These are phyloP conservation scores for Amphimedon queenslandica DNA, from an alignment of 37 sponge, comb jelly and placozoan species.

Conservation along the genomic window DNA sequence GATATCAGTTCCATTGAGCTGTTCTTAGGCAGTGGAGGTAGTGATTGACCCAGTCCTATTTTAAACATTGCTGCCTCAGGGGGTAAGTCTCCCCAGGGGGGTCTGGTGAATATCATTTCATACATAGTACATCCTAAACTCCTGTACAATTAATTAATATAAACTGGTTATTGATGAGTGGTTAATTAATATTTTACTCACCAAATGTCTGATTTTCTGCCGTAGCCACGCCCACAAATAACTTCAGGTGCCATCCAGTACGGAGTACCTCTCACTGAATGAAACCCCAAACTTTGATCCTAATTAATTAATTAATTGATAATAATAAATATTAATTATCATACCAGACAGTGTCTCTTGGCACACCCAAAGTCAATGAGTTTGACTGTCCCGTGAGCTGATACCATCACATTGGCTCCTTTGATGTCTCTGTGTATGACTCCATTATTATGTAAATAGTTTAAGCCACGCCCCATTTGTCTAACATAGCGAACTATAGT, in stretches of 20 bases:
- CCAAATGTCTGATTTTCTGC: slow-evolving; percentile 89
- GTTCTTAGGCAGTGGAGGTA: slow-evolving; percentile 66
- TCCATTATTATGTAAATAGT: slow-evolving; percentile 76
- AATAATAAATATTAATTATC: neutral
- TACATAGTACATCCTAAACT: slow-evolving; percentile 84
- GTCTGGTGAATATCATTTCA: slow-evolving; percentile 82
- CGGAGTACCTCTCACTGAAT: slow-evolving; percentile 89
- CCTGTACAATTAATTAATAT: slow-evolving; percentile 23
- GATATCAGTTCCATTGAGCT: slow-evolving; percentile 34
- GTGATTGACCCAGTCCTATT: slow-evolving; percentile 70
- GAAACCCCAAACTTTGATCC: slow-evolving; percentile 38
- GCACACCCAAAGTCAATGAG: slow-evolving; percentile 97
- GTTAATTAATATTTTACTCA: slow-evolving; percentile 5
- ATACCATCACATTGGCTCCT: slow-evolving; percentile 90
- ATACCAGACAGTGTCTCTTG: slow-evolving; percentile 54
- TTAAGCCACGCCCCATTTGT: slow-evolving; percentile 70
- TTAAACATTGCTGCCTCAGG: slow-evolving; percentile 85
- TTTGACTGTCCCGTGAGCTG: slow-evolving; percentile 67
- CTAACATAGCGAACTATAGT: slow-evolving; percentile 59
- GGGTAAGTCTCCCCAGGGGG: slow-evolving; percentile 74
- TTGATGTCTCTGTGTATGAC: slow-evolving; percentile 93
- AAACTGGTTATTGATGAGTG: neutral
- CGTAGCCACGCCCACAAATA: slow-evolving; percentile 73
- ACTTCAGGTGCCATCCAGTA: slow-evolving; percentile 98
- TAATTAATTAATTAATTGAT: slow-evolving; percentile 6